Base-by-base conservation (phyloP, 2,888 invertebrate species). In the Anarsia innoxiella region DNA sequence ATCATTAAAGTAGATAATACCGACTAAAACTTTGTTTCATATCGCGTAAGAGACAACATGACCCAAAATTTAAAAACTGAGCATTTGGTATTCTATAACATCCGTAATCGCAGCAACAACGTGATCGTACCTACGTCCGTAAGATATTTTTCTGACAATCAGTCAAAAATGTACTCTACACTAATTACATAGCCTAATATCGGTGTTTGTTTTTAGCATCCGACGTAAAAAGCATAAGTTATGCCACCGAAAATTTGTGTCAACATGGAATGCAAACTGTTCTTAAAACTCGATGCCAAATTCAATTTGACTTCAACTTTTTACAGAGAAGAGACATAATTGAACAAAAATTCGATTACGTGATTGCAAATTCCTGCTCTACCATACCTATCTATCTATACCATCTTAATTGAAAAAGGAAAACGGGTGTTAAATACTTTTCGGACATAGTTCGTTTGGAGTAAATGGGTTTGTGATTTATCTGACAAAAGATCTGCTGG, bases 311-410 rank as follows among this genome's bases (percentile, higher is more conserved):
- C n/a, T n/a, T n/a, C n/a, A n/a, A n/a, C n/a, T n/a, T n/a, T n/a
- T n/a, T n/a, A n/a, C n/a, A n/a, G n/a, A n/a, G 43, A 48, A 36
- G 40, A 39, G 51, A 41, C 45, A 41, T n/a, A 48, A 42, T 35
- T 36, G 45, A 49, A 57, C 44, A 45, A 38, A 56, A 68, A 69
- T 62, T 48, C 37, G 53, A 67, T 73, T 70, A 69, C 59, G 54
- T 67, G 66, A 71, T 72, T 72, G 66, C 56, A 42, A 59, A 60
- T 55, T 48, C 37, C 39, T 45, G 37, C 43, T 43, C 33, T 41
- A 43, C n/a, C n/a, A n/a, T n/a, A n/a, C n/a, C n/a, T n/a, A n/a
- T n/a, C n/a, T n/a, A n/a, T n/a, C n/a, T n/a, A n/a, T n/a, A n/a
- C n/a, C n/a, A n/a, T n/a, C 37, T 37, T 41, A 44, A 49, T 44